These are phyloP conservation scores for Nansenia antarctica DNA, from an alignment of 2,113 vertebrate genomes.

Conservation along the genomic window DNA sequence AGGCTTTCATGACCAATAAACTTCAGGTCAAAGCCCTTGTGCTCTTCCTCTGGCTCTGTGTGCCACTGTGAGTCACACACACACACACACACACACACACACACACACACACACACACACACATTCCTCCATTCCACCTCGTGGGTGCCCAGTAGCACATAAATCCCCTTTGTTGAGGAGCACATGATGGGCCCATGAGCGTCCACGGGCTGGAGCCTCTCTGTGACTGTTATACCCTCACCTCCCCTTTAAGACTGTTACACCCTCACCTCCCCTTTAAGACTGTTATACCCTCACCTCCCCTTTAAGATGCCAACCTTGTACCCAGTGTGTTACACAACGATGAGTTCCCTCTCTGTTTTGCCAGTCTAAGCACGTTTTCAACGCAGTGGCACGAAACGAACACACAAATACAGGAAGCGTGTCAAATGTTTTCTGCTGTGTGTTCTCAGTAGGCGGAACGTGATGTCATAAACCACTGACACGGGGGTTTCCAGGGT, in stretches of 20 bases:
- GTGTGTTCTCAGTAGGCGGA: no score
- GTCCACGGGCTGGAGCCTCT: conserved; percentile 19
- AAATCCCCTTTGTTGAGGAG: conserved; percentile 58
- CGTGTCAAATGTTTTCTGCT: no score
- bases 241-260: conserved; percentile 27
- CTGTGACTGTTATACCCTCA: conserved; percentile 26
- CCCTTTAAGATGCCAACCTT: conserved; percentile 29
- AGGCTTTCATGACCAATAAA: neutral
- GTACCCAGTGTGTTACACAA: no score
- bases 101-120: neutral
- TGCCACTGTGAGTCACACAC: neutral
- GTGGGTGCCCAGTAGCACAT: neutral
- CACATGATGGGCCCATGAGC: conserved; percentile 46
- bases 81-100: neutral
- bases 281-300: conserved; percentile 22
- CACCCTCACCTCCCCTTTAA: conserved; percentile 23
- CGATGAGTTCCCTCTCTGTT: no score
- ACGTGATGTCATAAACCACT: no score
- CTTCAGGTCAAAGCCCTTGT: neutral
- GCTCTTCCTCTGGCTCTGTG: neutral
- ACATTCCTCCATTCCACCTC: neutral
- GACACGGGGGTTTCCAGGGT: no score
- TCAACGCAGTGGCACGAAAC: no score
- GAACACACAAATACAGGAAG: no score
- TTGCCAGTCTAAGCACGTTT: no score